These are phyloP conservation scores for Poecilia gillii DNA, from an alignment of 2,797 vertebrate genomes.

Conservation along the genomic window DNA sequence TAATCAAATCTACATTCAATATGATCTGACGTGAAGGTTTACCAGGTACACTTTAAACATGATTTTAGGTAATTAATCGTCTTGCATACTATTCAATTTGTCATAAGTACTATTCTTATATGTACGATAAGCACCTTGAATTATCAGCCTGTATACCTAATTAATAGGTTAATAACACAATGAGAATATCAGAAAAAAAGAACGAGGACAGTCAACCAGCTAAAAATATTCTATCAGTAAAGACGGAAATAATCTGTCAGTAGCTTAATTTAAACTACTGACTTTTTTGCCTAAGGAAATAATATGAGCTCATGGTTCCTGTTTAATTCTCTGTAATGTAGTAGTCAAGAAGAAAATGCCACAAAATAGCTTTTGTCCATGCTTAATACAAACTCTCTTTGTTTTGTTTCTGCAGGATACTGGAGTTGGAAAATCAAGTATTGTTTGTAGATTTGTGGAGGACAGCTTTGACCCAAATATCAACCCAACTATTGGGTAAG, in stretches of 20 bases:
- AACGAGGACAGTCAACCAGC: background rate
- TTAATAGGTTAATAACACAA: background rate
- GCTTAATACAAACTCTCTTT: conserved; percentile 32
- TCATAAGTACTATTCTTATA: background rate
- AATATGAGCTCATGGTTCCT: background rate
- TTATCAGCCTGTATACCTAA: background rate
- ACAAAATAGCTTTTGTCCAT: conserved; percentile 7
- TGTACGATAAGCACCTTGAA: background rate
- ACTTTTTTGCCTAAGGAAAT: background rate
- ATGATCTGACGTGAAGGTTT: background rate
- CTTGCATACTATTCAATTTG: background rate
- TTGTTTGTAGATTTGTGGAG: conserved; percentile 95
- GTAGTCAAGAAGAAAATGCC: conserved; percentile 5
- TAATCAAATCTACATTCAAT: background rate
- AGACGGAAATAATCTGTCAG: background rate
- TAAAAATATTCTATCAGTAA: background rate
- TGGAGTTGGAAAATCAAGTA: conserved; percentile 89
- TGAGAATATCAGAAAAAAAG: background rate
- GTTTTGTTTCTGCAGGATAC: conserved; percentile 78
- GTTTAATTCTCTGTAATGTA: background rate
- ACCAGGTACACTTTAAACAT: background rate
- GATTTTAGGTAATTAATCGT: background rate
- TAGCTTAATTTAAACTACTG: background rate
- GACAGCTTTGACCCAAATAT: conserved; percentile 99
- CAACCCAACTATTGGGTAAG: conserved; percentile 98